Base-by-base conservation (phyloP, 2,113 vertebrate species). In the Hirundichthys speculiger region DNA sequence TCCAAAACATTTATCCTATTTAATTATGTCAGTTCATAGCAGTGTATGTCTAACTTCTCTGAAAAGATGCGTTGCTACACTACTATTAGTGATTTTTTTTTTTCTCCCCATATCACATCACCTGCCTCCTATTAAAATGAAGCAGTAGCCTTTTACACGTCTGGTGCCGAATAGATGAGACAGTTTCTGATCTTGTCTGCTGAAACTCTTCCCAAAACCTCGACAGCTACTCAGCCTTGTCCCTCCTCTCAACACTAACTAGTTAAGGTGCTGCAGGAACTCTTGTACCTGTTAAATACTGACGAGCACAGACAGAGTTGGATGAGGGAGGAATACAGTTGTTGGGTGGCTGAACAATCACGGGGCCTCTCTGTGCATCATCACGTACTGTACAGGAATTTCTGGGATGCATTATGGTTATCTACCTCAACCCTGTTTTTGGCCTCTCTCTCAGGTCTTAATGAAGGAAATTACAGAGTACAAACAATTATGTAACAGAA, bases 381-480 rank as follows among this genome's bases (percentile, higher is more conserved):
- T 66, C 68, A 61, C 60, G 56, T 11, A 14, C 47, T 66, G 42
- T 52, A 80, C 77, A 81, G 46, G 62, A 75, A 39, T 64, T 56
- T 34, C 70, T 77, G 45, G 75, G 75, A 82, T 87, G 80, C 82
- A 78, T 85, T 73, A 68, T 66, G 62, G 79, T 83, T 73, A 87
- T 84, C 91, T 93, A 93, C 91, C 92, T 94, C 92, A 90, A 73
- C 71, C 39, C 74, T 56, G 81, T 53, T 76, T 64, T 73, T 73
- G 75, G 86, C 75, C 84, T 80, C 75, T 72, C 45, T 79, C 88
- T 92, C 87, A 88, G 86, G 88, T 90, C 73, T 70, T 50, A 68
- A 64, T 72, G 46, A 84, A 81, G 64, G 64, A 86, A 68, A 84
- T 54, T 50, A 55, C 61, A 73, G 70, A 74, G 38, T 82, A 63